phyloP scores from a whole-genome alignment of 2,113 vertebrate species.

The Hyla sarda region DNA sequence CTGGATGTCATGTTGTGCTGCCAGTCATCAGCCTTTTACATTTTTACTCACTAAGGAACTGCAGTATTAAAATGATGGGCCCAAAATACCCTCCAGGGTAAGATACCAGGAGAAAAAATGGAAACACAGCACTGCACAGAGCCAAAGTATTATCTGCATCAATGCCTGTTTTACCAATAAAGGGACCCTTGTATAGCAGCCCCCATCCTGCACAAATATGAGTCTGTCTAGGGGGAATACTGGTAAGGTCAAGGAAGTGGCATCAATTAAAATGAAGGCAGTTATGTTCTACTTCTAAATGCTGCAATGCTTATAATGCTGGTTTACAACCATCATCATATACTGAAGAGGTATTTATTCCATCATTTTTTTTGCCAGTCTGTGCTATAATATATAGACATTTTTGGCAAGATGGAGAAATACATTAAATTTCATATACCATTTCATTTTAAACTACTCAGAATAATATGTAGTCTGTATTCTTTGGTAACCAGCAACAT shows the following conservation, averaged over 20 bases:
- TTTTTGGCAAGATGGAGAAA: background rate
- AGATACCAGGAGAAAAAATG: slow-evolving; percentile 47
- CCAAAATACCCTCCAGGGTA: slow-evolving; percentile 44
- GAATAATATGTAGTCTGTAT: background rate
- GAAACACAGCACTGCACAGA: slow-evolving; percentile 28
- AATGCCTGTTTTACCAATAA: slow-evolving; percentile 28
- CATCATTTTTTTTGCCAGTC: background rate
- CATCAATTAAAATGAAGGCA: background rate
- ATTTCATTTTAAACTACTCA: background rate
- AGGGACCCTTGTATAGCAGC: slow-evolving; percentile 45
- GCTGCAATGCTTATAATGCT: background rate
- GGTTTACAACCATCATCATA: background rate
- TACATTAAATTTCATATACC: background rate
- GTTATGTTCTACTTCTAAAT: background rate
- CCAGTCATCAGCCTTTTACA: slow-evolving; percentile 17
- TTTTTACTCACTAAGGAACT: slow-evolving; percentile 12
- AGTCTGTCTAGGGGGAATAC: slow-evolving; percentile 43
- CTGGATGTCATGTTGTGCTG: slow-evolving; percentile 24
- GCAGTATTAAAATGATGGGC: slow-evolving; percentile 9
- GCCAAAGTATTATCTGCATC: slow-evolving; percentile 44
- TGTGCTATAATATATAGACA: background rate
- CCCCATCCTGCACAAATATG: slow-evolving; percentile 63
- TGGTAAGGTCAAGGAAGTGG: background rate
- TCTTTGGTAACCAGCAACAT: background rate
- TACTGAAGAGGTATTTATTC: background rate